A percentile compares a stretch with the other conserved stretches of the same genome.
These are phyloP conservation scores for Cheilosia soror DNA, from an alignment of 2,888 invertebrate species.

Conservation along the genomic window DNA sequence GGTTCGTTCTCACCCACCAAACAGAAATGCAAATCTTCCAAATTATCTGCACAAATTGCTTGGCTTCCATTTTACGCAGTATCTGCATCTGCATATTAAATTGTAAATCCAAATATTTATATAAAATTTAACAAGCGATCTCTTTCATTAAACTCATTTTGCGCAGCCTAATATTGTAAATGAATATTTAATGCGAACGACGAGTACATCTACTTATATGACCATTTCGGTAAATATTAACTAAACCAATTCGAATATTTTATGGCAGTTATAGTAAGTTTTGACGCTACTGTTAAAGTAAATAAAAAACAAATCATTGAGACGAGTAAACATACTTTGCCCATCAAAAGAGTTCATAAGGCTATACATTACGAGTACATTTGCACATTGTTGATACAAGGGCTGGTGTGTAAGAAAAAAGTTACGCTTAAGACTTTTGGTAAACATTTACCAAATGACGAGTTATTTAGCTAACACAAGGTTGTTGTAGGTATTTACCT, in stretches of 20 bases:
- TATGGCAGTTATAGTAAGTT: neutral
- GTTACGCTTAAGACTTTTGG: neutral
- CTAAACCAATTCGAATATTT: neutral
- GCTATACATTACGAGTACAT: too few species aligned
- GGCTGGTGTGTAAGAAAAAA: neutral
- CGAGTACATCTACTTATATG: neutral
- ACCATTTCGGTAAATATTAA: slow-evolving; percentile 12
- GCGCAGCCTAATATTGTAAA: too few species aligned
- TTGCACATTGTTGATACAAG: too few species aligned
- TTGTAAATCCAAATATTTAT: too few species aligned
- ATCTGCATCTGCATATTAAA: too few species aligned
- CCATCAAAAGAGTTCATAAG: neutral
- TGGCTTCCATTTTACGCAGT: too few species aligned
- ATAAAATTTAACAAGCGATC: too few species aligned
- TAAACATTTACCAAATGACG: slow-evolving; percentile 4
- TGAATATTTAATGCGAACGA: neutral
- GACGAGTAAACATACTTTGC: neutral
- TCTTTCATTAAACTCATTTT: too few species aligned
- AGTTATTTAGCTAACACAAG: neutral
- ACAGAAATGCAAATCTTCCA: too few species aligned
- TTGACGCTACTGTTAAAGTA: neutral
- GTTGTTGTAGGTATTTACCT: too few species aligned
- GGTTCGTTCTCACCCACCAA: too few species aligned
- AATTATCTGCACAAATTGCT: too few species aligned
- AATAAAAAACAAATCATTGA: slow-evolving; percentile 5